A percentile compares a stretch with the other conserved stretches of the same genome.
phyloP scores from a whole-genome alignment of 2,888 invertebrate species.

The Odontomyia ornata region DNA sequence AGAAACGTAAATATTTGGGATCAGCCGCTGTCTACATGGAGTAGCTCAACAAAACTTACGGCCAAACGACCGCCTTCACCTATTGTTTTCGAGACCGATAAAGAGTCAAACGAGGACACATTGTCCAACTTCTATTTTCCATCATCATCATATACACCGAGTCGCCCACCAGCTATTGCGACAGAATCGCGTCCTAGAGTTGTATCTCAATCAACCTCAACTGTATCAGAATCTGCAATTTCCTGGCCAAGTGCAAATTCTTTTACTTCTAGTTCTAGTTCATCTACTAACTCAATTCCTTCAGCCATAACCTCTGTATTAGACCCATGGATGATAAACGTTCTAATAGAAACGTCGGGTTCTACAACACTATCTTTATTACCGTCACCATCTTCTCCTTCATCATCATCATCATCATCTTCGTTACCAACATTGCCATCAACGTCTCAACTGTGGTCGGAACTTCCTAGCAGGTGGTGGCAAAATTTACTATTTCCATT shows the following conservation, averaged over 20 bases:
- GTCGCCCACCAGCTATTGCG: neutral
- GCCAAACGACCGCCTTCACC: neutral
- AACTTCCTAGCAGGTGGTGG: constrained; percentile 27
- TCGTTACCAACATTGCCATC: too few relatives aligned
- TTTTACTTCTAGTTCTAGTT: neutral
- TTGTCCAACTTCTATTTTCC: neutral
- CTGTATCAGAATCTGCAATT: too few relatives aligned
- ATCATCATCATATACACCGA: neutral
- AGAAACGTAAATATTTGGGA: neutral
- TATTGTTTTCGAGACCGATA: neutral
- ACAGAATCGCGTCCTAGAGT: too few relatives aligned
- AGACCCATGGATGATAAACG: constrained; percentile 42
- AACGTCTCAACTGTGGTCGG: neutral
- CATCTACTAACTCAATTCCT: neutral
- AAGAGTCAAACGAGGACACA: too few relatives aligned
- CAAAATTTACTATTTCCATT: neutral
- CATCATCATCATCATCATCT: neutral
- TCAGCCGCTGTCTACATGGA: neutral
- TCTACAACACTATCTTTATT: neutral
- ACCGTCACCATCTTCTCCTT: neutral
- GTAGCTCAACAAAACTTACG: neutral
- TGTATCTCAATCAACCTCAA: too few relatives aligned
- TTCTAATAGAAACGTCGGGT: neutral
- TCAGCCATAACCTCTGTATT: neutral
- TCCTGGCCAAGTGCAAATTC: too few relatives aligned